phyloP scores from a whole-genome alignment of 2,797 vertebrate genomes.

The Astyanax mexicanus region DNA sequence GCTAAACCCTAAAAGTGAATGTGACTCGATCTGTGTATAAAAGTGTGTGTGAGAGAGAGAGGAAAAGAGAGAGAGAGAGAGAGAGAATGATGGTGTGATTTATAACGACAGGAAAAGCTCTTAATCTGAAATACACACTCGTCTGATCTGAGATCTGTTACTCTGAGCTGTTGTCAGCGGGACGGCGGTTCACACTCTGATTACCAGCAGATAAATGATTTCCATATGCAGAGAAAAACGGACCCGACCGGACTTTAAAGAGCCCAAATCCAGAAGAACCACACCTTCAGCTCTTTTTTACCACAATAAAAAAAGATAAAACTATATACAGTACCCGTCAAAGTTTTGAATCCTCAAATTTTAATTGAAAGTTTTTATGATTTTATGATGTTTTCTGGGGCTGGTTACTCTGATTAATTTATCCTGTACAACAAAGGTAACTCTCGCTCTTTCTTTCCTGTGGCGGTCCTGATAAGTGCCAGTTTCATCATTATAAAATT shows the following conservation, averaged over 20 bases:
- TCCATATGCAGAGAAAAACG: constrained; percentile 16
- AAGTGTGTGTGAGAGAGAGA: constrained; percentile 1
- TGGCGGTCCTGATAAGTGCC: no score
- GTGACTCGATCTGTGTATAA: not conserved
- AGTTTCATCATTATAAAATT: no score
- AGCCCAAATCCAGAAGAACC: no score
- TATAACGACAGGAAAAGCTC: constrained; percentile 29
- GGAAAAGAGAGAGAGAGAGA: constrained; percentile 18
- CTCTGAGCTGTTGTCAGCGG: constrained; percentile 18
- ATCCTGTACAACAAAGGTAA: no score
- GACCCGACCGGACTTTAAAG: not conserved
- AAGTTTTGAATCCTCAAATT: no score
- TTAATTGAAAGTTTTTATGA: no score
- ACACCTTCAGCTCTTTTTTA: no score
- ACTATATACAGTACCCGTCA: no score
- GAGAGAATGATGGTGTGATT: constrained; percentile 29
- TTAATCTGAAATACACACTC: constrained; percentile 44
- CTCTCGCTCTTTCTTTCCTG: no score
- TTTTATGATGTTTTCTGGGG: no score
- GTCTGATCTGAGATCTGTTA: constrained; percentile 30
- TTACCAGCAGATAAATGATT: constrained; percentile 18
- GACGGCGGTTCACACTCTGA: constrained; percentile 16
- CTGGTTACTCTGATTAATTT: no score
- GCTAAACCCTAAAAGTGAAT: constrained; percentile 42
- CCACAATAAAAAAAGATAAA: no score